These are phyloP conservation scores for Palythoa grandis DNA, from an alignment of 92 coral and sea anemone genomes.

Conservation along the genomic window DNA sequence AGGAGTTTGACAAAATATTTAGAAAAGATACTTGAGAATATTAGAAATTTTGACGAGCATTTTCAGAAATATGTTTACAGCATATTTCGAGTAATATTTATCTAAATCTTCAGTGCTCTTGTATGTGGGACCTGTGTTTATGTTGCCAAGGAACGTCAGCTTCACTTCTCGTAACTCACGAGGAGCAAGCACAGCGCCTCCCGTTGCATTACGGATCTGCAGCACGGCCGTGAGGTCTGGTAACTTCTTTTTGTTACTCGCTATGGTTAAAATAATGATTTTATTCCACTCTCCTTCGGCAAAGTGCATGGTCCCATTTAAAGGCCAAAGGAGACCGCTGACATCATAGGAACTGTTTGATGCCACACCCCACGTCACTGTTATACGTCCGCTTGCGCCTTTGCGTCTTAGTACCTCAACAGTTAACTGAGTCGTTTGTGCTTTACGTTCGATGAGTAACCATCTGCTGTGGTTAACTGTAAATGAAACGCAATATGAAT, in stretches of 20 bases:
- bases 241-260: slow-evolving; percentile 18
- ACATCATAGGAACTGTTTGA: slow-evolving; percentile 19
- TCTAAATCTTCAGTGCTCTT: background rate
- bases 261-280: slow-evolving; percentile 4
- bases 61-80: too few species aligned
- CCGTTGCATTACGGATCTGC: slow-evolving; percentile 26
- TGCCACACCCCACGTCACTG: slow-evolving; percentile 10
- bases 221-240: slow-evolving; percentile 10
- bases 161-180: slow-evolving; percentile 27
- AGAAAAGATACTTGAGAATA: too few species aligned
- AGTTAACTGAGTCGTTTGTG: slow-evolving; percentile 2
- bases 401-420: slow-evolving; percentile 25
- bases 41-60: too few species aligned
- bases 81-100: too few species aligned
- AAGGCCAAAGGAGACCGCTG: slow-evolving; percentile 32
- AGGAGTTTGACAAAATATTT: too few species aligned
- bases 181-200: slow-evolving; percentile 36
- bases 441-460: slow-evolving; percentile 12
- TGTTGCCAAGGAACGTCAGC: slow-evolving; percentile 5
- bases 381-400: slow-evolving; percentile 17
- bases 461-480: slow-evolving; percentile 2
- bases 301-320: background rate
- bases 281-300: slow-evolving; percentile 32
- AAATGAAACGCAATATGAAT: background rate
- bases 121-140: background rate